phyloP scores from a whole-genome alignment of 2,113 vertebrate species.

The Siniperca knerii region DNA sequence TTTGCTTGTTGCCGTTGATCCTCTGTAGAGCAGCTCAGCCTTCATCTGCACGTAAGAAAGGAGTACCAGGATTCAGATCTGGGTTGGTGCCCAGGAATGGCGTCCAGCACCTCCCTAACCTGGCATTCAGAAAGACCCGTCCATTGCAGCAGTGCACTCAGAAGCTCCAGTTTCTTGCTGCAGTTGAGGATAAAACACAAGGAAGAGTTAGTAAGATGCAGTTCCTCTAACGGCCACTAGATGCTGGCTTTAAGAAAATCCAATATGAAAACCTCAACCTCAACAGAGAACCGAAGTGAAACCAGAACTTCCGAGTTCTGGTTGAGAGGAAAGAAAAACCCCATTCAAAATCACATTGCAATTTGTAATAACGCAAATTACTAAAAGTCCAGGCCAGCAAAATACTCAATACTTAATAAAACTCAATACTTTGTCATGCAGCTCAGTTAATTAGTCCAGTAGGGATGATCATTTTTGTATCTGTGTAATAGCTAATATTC shows the following conservation, averaged over 20 bases:
- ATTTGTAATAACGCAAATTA: no score
- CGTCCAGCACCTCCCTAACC: slow-evolving; percentile 53
- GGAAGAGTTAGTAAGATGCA: background rate
- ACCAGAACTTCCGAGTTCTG: no score
- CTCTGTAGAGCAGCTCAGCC: background rate
- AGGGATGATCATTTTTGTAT: no score
- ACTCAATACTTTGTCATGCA: no score
- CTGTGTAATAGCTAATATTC: no score
- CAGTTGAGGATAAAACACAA: background rate
- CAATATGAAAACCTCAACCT: background rate
- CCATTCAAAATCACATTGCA: no score
- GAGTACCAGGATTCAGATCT: background rate
- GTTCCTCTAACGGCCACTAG: background rate
- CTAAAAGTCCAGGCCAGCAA: no score
- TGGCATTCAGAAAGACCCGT: slow-evolving; percentile 24
- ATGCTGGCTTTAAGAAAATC: background rate
- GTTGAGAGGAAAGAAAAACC: no score
- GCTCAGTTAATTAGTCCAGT: no score
- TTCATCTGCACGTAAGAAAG: background rate
- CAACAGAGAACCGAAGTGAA: no score
- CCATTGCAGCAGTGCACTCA: slow-evolving; percentile 63
- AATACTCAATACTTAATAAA: no score
- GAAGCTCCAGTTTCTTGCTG: slow-evolving; percentile 52
- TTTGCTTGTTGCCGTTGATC: background rate
- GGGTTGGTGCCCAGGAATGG: background rate